phyloP scores from a whole-genome alignment of 2,888 invertebrate species.

The Stenoptilia bipunctidactyla region DNA sequence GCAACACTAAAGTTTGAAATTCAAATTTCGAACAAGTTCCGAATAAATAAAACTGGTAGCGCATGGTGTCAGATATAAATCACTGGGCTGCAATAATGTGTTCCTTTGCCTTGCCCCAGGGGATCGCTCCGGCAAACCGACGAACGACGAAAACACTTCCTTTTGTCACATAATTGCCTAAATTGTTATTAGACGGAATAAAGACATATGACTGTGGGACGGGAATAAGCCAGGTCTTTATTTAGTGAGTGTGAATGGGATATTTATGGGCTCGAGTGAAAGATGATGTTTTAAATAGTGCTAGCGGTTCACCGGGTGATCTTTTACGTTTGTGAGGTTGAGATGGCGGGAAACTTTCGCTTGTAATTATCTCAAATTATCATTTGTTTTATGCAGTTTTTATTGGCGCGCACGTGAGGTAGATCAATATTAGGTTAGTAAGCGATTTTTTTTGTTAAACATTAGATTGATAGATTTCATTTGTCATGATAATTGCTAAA shows the following conservation, averaged over 20 bases:
- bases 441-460: no score
- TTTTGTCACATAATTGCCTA: constrained; percentile 67
- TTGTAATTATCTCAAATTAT: no score
- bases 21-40: constrained; percentile 16
- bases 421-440: no score
- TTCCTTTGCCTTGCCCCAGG: constrained; percentile 39
- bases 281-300: constrained; percentile 60
- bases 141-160: constrained; percentile 52
- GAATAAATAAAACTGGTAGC: constrained; percentile 34
- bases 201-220: constrained; percentile 60
- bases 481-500: no score
- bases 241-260: constrained; percentile 27
- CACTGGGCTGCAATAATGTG: constrained; percentile 62
- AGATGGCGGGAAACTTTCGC: no score
- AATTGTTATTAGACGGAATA: constrained; percentile 70
- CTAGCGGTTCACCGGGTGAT: constrained; percentile 19
- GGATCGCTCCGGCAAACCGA: constrained; percentile 25
- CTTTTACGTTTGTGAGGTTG: no score
- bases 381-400: no score
- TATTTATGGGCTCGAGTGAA: constrained; percentile 52
- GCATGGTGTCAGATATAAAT: constrained; percentile 39
- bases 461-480: no score
- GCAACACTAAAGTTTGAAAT: no score
- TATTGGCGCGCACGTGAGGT: no score
- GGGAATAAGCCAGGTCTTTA: constrained; percentile 16